Percentiles rank a stretch among this genome's conserved stretches.
phyloP scores from a whole-genome alignment of 2,888 invertebrate genomes.

The Cephus pulcher region DNA sequence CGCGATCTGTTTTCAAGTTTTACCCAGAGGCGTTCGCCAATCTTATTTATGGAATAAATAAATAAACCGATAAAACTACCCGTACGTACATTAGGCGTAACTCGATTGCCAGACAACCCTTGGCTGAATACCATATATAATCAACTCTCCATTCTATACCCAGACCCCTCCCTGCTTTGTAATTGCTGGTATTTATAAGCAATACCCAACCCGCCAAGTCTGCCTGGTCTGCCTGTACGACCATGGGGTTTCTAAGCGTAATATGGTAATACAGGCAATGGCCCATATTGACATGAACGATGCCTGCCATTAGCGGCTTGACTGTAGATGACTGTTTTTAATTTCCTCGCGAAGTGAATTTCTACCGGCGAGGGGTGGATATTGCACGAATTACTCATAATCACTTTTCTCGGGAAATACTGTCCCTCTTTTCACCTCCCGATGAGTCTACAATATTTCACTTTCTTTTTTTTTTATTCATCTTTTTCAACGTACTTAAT shows the following conservation, averaged over 20 bases:
- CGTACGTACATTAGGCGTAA: constrained; percentile 20
- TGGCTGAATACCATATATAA: constrained; percentile 38
- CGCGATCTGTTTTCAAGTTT: not conserved
- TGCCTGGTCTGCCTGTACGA: constrained; percentile 14
- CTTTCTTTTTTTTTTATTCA: not conserved
- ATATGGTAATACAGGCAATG: constrained; percentile 67
- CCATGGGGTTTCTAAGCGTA: constrained; percentile 49
- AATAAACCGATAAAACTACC: not conserved
- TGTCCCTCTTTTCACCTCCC: not conserved
- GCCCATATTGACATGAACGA: constrained; percentile 67
- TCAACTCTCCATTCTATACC: constrained; percentile 43
- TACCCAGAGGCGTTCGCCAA: not conserved
- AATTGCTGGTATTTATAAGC: constrained; percentile 67
- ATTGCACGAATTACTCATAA: constrained; percentile 66
- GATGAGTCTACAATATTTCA: not conserved
- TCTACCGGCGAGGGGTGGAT: constrained; percentile 58
- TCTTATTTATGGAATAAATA: not conserved
- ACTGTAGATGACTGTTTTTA: constrained; percentile 63
- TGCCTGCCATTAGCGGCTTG: constrained; percentile 62
- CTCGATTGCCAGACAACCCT: constrained; percentile 20
- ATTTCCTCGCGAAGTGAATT: constrained; percentile 66
- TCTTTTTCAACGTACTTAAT: not conserved
- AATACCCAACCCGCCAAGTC: constrained; percentile 44
- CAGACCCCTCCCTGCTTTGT: constrained; percentile 48
- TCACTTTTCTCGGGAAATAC: constrained; percentile 32